A percentile compares a stretch with the other conserved stretches of the same genome.
Evolutionary conservation across 2,888 invertebrate genomes (phyloP).

Genomic region (Zeuzera pyrina): DNA sequence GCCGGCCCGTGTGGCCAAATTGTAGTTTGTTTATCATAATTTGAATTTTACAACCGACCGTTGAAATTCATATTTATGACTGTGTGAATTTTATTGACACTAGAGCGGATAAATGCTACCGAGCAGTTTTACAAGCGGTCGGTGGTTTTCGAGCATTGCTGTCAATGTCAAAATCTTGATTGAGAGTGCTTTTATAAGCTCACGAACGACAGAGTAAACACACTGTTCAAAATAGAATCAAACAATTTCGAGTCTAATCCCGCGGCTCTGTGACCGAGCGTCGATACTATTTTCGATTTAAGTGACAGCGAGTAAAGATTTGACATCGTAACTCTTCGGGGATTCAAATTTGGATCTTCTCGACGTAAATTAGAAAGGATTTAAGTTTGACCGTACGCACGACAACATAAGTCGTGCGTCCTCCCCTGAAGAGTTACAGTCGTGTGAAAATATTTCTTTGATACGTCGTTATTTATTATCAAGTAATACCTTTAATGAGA

Average conservation of each 20-base stretch:
- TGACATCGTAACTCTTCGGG: constrained; percentile 58
- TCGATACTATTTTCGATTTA: constrained; percentile 48
- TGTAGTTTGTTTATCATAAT: constrained; percentile 52
- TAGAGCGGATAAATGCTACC: constrained; percentile 34
- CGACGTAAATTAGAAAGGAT: constrained; percentile 25
- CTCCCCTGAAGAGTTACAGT: constrained; percentile 31
- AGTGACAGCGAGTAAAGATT: constrained; percentile 48
- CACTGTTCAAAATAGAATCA: constrained; percentile 30
- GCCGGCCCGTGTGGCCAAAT: constrained; percentile 18
- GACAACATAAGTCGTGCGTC: constrained; percentile 25
- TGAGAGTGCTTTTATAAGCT: constrained; percentile 42
- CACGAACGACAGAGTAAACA: constrained; percentile 40
- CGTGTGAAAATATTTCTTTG: constrained; percentile 22
- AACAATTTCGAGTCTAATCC: constrained; percentile 21
- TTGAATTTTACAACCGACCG: constrained; percentile 55
- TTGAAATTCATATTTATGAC: constrained; percentile 56
- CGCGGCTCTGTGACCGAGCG: constrained; percentile 20
- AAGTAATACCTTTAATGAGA: constrained; percentile 54
- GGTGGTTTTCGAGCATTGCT: constrained; percentile 31
- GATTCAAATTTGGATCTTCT: constrained; percentile 56
- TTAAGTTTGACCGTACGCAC: constrained; percentile 18
- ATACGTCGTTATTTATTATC: constrained; percentile 36
- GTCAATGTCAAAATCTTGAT: constrained; percentile 45
- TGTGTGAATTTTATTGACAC: constrained; percentile 48
- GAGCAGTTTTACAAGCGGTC: constrained; percentile 19